phyloP scores from a whole-genome alignment of 2,888 invertebrate species.

The Platycheirus albimanus region DNA sequence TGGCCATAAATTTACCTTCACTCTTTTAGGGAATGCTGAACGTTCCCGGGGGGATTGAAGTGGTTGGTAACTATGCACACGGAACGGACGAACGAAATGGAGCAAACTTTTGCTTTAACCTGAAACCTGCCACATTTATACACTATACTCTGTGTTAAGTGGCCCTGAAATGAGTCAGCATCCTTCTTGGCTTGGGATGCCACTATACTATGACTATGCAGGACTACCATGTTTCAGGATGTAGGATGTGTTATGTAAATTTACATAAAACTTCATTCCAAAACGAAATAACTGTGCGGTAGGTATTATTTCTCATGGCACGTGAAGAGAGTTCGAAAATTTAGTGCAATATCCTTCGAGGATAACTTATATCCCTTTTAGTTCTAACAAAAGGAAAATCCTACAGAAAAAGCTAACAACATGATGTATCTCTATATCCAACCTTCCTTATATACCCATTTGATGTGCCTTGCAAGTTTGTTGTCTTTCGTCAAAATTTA shows the following conservation, averaged over 20 bases:
- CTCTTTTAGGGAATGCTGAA: conserved; percentile 7
- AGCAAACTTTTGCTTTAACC: conserved; percentile 53
- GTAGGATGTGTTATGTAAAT: conserved; percentile 67
- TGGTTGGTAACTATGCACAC: conserved; percentile 2
- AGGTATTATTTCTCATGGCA: conserved; percentile 13
- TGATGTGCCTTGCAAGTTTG: conserved; percentile 25
- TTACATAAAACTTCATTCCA: conserved; percentile 21
- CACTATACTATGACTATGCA: too few relatives aligned
- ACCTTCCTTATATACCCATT: background rate
- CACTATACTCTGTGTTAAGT: conserved; percentile 57
- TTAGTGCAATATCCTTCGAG: conserved; percentile 57
- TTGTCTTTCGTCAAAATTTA: conserved; percentile 67
- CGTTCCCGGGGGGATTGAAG: background rate
- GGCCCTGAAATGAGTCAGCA: conserved; percentile 72
- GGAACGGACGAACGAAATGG: conserved; percentile 23
- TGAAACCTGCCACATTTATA: conserved; percentile 54
- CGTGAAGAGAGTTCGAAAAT: conserved; percentile 50
- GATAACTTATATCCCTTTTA: conserved; percentile 56
- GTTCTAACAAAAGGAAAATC: background rate
- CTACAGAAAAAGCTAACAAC: conserved; percentile 13
- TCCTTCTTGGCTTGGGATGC: conserved; percentile 30
- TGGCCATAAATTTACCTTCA: conserved; percentile 56
- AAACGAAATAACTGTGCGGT: conserved; percentile 29
- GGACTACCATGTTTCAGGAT: too few relatives aligned
- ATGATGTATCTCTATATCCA: background rate